Base-by-base conservation (phyloP, 2,797 vertebrate genomes). In the Brotula barbata region DNA sequence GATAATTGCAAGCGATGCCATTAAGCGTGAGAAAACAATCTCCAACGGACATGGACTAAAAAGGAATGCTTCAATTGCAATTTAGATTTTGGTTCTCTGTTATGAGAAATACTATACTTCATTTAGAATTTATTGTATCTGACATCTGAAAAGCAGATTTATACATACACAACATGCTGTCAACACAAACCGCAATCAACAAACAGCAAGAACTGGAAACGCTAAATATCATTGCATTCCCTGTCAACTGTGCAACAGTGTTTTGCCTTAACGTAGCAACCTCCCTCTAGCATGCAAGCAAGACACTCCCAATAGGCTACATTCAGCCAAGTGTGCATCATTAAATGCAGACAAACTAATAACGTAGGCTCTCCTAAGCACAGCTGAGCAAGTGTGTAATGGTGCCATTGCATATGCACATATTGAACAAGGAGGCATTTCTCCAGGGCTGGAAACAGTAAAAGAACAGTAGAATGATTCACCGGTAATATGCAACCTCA, bases 361-460 rank as follows among this genome's bases (percentile, higher is more conserved):
- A 75, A 83, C 50, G 45, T 54, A 39, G 28, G 54, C 64, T 73
- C 72, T 80, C 77, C 77, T 75, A 76, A 82, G 59, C 75, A 58
- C 56, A 77, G 75, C 66, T 68, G 63, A 64, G 75, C 58, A 54
- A 73, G 71, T 40, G 51, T 64, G 81, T 81, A 75, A 83, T 75
- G 56, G 50, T 42, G 1, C 53, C 3, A 77, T 87, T 85, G 70
- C 43, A 13, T 69, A 87, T 87, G 86, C 63, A 80, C 88, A 88
- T 89, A 86, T 87, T 89, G 83, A 89, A 86, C 74, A 75, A 71
- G 57, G 66, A 82, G 74, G 84, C 73, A 55, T 78, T 81, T 86
- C 82, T 85, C 84, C 75, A 58, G 65, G 68, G 70, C 68, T 28
- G 15, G 33, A 41, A 64, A 70, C 50, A 65, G 57, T 39, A 58